Evolutionary conservation across 2,797 vertebrate species (phyloP).

Genomic region (Perodicticus potto): DNA sequence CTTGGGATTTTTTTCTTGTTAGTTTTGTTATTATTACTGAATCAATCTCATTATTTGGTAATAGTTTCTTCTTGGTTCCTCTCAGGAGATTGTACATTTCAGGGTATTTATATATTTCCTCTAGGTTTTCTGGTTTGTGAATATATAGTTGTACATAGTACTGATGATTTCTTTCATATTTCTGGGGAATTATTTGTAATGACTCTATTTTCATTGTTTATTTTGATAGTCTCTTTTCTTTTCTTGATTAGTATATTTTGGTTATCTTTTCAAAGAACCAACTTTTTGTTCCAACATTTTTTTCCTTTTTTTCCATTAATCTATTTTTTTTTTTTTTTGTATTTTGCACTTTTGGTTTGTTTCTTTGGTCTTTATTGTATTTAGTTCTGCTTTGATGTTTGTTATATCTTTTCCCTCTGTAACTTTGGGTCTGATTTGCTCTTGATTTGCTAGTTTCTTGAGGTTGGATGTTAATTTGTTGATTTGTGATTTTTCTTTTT

Average conservation of each 20-base stretch:
- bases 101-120: neutral
- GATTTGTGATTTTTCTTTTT: neutral
- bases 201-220: neutral
- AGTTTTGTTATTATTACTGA: neutral
- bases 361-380: neutral
- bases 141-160: neutral
- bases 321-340: neutral
- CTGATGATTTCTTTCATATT: neutral
- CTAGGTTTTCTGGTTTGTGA: neutral
- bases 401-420: neutral
- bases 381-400: neutral
- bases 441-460: neutral
- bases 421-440: neutral
- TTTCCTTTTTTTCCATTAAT: neutral
- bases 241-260: neutral
- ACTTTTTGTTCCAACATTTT: neutral
- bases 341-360: too few relatives aligned
- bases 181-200: neutral
- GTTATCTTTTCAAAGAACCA: neutral
- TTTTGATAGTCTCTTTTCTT: neutral
- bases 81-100: neutral
- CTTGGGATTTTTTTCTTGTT: too few relatives aligned
- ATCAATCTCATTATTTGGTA: neutral
- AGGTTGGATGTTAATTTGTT: neutral
- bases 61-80: neutral